phyloP scores from a whole-genome alignment of 2,113 vertebrate genomes.

The Physeter macrocephalus region DNA sequence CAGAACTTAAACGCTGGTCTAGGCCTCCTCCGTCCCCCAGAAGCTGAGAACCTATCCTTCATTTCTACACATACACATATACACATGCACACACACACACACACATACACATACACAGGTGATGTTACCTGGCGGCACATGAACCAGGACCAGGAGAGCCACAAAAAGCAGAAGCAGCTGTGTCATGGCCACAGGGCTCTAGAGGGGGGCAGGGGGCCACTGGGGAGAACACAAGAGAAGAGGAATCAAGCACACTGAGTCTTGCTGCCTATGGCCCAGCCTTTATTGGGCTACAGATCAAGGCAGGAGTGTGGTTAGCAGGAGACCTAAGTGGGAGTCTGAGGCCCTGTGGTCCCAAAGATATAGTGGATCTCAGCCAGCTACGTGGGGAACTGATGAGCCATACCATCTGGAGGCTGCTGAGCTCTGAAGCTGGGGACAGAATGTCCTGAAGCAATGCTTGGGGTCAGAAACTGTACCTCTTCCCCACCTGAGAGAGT shows the following conservation, averaged over 20 bases:
- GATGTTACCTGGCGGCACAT: constrained; percentile 39
- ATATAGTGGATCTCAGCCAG: background rate
- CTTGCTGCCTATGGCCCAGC: background rate
- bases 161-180: constrained; percentile 37
- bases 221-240: background rate
- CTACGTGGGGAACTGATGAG: background rate
- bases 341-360: background rate
- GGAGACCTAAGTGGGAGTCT: background rate
- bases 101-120: background rate
- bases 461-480: background rate
- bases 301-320: background rate
- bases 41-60: background rate
- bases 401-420: background rate
- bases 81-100: background rate
- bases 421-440: background rate
- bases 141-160: constrained; percentile 49
- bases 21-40: background rate
- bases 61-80: background rate
- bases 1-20: background rate
- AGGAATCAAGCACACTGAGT: background rate
- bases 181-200: background rate
- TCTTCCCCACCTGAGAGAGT: background rate
- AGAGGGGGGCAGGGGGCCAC: background rate
- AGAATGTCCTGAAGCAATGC: background rate
- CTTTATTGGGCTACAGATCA: constrained; percentile 35